Evolutionary conservation across 2,888 invertebrate genomes (phyloP).

Genomic region (Strigamia transsilvanica): DNA sequence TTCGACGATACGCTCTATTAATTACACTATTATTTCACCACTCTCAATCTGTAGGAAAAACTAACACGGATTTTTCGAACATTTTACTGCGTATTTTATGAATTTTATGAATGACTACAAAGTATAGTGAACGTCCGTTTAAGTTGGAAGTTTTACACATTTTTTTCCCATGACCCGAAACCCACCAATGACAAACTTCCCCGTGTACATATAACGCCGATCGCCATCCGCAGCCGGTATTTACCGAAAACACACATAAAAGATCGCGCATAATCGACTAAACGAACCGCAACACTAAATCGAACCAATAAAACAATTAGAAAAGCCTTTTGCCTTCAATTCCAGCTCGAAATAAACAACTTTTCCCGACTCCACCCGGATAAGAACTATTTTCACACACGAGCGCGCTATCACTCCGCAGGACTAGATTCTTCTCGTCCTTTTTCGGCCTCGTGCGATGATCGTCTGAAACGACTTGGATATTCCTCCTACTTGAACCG

Average conservation of each 20-base stretch:
- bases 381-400: not conserved
- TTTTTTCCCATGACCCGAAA: not conserved
- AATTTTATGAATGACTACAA: slow-evolving; percentile 18
- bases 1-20: not conserved
- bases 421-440: not conserved
- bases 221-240: not conserved
- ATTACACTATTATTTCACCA: not conserved
- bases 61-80: not conserved
- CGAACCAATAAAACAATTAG: not conserved
- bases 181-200: slow-evolving; percentile 1
- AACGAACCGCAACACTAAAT: not conserved
- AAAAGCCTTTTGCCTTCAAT: not conserved
- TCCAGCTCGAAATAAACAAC: not conserved
- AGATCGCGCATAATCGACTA: not conserved
- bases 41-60: not conserved
- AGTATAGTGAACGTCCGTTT: not conserved
- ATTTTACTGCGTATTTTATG: not conserved
- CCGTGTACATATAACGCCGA: not conserved
- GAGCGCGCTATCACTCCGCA: not conserved
- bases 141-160: not conserved
- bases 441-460: slow-evolving; percentile 23
- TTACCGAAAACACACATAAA: not conserved
- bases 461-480: slow-evolving; percentile 22
- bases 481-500: slow-evolving; percentile 5
- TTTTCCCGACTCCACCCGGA: not conserved